Base-by-base conservation (phyloP, 2,113 vertebrate genomes). In the Ceyx margarethae region DNA sequence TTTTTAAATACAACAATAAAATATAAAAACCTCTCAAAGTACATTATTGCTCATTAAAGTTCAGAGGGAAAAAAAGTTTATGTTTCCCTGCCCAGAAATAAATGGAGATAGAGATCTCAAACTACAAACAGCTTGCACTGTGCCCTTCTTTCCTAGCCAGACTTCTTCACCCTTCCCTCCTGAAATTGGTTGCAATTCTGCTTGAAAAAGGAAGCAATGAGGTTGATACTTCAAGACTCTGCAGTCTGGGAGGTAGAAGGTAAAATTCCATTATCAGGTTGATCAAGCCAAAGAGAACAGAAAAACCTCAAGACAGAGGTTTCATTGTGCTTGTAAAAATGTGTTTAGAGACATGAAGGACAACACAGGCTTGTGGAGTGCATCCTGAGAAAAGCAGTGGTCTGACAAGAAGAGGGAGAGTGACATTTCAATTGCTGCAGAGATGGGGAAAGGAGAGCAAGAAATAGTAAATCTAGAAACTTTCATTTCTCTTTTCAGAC, bases 1-100 rank as follows among this genome's bases (percentile, higher is more conserved):
- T 45, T 53, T 51, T 87, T 86, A 15, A 79, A 96, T 94, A 60
- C 37, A 42, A 68, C 37, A 75, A 33, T 94, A 93, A 95, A 96
- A 75, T 53, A 72, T 25, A 78, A 91, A 90, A 69, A 16, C 19
- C 11, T 90, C 50, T 86, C 60, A 62, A 89, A 95, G 94, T 91
- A 84, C 60, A 85, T 91, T 62, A 53, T 61, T 89, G 81, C 31
- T 62, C 37, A 84, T 80, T 96, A 82, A 91, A 89, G 51, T 88
- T 82, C 76, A 91, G 62, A 82, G 79, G 61, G 61, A 76, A 75
- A 42, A 10, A 28, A 25, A 31, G 10, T 87, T 72, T 57, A 31
- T 42, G 60, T 50, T 85, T 81, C 51, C 31, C 61, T 53, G 58
- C n/a, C n/a, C 73, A 88, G 62, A 60, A 74, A 54, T 74, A 91